Conservation (phyloP, 2,797 vertebrate species). For the Aselliscus stoliczkanus region DNA sequence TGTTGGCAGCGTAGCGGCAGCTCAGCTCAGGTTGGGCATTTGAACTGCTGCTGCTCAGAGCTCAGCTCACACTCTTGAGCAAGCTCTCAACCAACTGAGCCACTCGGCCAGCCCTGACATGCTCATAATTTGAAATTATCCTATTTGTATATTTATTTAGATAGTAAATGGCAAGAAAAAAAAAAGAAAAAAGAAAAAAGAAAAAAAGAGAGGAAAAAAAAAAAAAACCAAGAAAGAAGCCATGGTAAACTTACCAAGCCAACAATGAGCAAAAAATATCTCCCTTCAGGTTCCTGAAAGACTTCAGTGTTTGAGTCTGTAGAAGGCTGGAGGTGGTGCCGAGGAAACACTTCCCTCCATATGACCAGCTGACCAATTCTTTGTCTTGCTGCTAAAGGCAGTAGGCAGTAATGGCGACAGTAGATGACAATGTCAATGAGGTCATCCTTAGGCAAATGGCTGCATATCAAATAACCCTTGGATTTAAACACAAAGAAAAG, state of each 20-base stretch:
- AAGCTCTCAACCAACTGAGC: too few relatives aligned
- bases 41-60: too few relatives aligned
- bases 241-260: slow-evolving; percentile 88
- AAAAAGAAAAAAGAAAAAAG: not conserved
- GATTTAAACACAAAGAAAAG: slow-evolving; percentile 59
- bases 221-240: fast-evolving
- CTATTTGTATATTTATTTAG: not conserved
- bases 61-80: too few relatives aligned
- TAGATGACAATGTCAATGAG: slow-evolving; percentile 92
- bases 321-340: slow-evolving; percentile 77
- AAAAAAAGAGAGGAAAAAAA: not conserved
- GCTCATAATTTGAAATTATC: not conserved
- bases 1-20: too few relatives aligned
- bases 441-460: slow-evolving; percentile 94
- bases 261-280: slow-evolving; percentile 94
- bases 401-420: slow-evolving; percentile 92
- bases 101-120: too few relatives aligned
- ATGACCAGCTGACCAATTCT: slow-evolving; percentile 92
- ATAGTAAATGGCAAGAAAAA: not conserved
- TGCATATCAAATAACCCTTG: slow-evolving; percentile 94
- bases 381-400: slow-evolving; percentile 89
- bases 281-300: slow-evolving; percentile 84
- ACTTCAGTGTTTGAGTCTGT: slow-evolving; percentile 60
- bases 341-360: slow-evolving; percentile 96
- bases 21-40: too few relatives aligned